phyloP scores from a whole-genome alignment of 2,113 vertebrate species.

The Deroptyus accipitrinus region DNA sequence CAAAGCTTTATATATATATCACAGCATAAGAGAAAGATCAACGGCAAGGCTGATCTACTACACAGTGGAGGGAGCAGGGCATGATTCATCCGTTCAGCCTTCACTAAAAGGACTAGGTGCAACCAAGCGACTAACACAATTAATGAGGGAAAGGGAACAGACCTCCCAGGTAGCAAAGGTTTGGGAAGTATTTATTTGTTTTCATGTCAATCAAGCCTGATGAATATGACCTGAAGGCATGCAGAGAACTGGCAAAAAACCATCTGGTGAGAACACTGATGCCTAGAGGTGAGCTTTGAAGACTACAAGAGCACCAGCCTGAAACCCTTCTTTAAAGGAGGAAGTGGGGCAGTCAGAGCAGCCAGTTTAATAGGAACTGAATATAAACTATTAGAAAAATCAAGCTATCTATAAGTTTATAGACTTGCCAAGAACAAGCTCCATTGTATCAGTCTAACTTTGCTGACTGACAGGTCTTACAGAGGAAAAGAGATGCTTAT shows the following conservation, averaged over 20 bases:
- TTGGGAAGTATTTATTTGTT: not conserved
- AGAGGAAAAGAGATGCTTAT: not conserved
- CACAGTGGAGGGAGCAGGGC: not conserved
- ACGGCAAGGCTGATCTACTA: not conserved
- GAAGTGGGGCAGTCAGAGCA: not conserved
- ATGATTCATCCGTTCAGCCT: too few species aligned
- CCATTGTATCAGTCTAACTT: fast-evolving
- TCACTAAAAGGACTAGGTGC: not conserved
- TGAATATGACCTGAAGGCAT: not conserved
- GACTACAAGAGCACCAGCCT: not conserved
- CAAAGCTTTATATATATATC: not conserved
- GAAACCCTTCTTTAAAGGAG: not conserved
- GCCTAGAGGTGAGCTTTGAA: not conserved
- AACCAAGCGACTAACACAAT: not conserved
- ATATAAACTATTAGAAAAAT: not conserved
- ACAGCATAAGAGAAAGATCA: not conserved
- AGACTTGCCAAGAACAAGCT: not conserved
- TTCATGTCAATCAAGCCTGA: not conserved
- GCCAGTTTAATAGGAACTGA: not conserved
- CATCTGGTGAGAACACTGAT: not conserved
- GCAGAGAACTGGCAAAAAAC: not conserved
- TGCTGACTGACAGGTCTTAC: not conserved
- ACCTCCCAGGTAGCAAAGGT: not conserved
- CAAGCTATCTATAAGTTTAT: not conserved
- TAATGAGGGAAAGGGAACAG: not conserved